Conservation (phyloP, 1,140 invertebrate genomes). For the Cydia amplana region DNA sequence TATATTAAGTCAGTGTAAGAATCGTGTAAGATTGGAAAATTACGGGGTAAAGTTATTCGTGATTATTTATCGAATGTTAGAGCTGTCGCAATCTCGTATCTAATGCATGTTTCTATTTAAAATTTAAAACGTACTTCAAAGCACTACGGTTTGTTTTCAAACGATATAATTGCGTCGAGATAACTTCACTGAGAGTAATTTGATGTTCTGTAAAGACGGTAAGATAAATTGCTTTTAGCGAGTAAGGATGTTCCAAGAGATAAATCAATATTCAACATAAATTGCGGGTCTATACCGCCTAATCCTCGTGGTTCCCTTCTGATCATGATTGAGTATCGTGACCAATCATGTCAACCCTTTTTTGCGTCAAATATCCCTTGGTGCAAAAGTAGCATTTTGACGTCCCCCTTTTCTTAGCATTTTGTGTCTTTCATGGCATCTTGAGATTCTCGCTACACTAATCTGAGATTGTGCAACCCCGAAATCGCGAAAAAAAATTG, state of each 20-base stretch:
- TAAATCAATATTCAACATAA: background rate
- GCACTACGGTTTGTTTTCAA: background rate
- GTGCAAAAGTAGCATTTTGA: too few species aligned
- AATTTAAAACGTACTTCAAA: background rate
- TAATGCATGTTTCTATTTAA: background rate
- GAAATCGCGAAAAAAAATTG: too few species aligned
- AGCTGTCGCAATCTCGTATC: background rate
- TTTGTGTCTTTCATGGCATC: too few species aligned
- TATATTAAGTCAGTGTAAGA: too few species aligned
- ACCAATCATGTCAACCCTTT: too few species aligned
- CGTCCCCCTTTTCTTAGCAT: too few species aligned
- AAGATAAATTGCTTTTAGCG: conserved; percentile 6
- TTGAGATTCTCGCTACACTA: too few species aligned
- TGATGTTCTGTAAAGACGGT: conserved; percentile 3
- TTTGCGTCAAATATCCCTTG: too few species aligned
- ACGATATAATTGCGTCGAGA: background rate
- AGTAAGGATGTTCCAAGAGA: background rate
- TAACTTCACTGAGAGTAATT: background rate
- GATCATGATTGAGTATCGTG: too few species aligned
- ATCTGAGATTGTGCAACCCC: too few species aligned
- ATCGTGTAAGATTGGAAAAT: background rate
- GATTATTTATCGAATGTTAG: background rate
- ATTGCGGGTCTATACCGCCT: background rate
- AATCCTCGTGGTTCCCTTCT: background rate
- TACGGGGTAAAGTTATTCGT: background rate